Conservation (phyloP, 2,888 invertebrate species). For the Penaeus monodon region DNA sequence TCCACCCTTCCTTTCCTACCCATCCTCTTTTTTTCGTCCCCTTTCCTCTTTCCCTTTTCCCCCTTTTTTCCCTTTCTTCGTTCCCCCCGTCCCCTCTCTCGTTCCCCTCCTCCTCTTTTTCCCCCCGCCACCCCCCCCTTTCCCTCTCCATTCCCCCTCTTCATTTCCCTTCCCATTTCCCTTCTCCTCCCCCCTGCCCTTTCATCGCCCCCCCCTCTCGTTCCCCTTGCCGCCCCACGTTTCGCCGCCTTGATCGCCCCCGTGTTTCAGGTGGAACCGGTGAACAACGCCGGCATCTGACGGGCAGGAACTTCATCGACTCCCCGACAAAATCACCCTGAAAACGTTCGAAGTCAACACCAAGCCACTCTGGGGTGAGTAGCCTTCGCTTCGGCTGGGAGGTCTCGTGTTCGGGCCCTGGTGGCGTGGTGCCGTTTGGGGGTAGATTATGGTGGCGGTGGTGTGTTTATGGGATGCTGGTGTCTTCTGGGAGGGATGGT, state of each 20-base stretch:
- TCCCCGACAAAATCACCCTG: constrained; percentile 88
- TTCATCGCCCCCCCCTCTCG: neutral
- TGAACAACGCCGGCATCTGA: constrained; percentile 94
- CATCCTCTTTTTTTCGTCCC: too few relatives aligned
- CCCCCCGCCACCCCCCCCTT: neutral
- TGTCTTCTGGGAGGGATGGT: too few relatives aligned
- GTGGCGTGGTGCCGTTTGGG: too few relatives aligned
- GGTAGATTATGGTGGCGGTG: too few relatives aligned
- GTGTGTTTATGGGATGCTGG: too few relatives aligned
- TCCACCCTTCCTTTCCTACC: too few relatives aligned
- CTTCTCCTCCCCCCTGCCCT: neutral
- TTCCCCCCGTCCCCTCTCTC: neutral
- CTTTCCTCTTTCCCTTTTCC: too few relatives aligned
- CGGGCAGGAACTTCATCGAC: constrained; percentile 83
- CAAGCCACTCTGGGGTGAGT: constrained; percentile 91
- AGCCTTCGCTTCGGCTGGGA: too few relatives aligned
- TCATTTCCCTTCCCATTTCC: neutral
- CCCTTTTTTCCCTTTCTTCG: neutral
- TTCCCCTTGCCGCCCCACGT: neutral
- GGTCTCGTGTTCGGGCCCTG: too few relatives aligned
- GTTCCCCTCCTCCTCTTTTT: neutral
- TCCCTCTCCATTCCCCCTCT: too few relatives aligned
- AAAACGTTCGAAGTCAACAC: constrained; percentile 91
- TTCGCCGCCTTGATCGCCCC: neutral
- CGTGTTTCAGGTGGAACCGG: constrained; percentile 77